Evolutionary conservation across 2,797 vertebrate genomes (phyloP).

Genomic region (Picus viridis): DNA sequence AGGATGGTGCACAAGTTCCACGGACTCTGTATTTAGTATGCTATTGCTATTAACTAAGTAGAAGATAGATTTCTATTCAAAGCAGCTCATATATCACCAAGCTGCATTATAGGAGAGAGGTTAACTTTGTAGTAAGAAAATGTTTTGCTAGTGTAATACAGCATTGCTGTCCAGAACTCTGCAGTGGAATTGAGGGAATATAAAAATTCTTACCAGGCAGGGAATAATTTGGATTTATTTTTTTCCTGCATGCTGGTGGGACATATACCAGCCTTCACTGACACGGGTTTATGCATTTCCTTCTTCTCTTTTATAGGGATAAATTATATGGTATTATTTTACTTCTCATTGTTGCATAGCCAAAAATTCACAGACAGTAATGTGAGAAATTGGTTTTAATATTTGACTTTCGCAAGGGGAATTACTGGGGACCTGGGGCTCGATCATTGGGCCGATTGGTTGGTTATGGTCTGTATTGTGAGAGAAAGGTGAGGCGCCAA

Average conservation of each 20-base stretch:
- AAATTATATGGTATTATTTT: background rate
- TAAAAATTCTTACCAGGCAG: background rate
- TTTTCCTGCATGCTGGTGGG: background rate
- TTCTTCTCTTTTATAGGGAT: background rate
- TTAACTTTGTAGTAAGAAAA: background rate
- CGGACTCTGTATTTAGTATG: background rate
- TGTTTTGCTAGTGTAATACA: background rate
- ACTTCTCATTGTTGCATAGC: background rate
- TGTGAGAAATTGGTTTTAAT: no score
- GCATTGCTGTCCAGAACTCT: background rate
- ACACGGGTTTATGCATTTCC: background rate
- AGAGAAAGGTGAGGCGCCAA: no score
- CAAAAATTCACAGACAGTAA: background rate
- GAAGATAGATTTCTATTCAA: background rate
- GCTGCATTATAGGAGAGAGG: background rate
- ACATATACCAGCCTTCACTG: background rate
- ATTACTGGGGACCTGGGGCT: no score
- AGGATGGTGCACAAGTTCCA: background rate
- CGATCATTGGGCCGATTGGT: no score
- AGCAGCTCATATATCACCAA: background rate
- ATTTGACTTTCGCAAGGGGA: no score
- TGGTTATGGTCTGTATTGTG: no score
- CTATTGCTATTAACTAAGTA: background rate
- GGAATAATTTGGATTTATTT: background rate
- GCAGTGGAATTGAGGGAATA: background rate